Evolutionary conservation across 2,113 vertebrate species (phyloP).

Genomic region (Xenus cinereus): DNA sequence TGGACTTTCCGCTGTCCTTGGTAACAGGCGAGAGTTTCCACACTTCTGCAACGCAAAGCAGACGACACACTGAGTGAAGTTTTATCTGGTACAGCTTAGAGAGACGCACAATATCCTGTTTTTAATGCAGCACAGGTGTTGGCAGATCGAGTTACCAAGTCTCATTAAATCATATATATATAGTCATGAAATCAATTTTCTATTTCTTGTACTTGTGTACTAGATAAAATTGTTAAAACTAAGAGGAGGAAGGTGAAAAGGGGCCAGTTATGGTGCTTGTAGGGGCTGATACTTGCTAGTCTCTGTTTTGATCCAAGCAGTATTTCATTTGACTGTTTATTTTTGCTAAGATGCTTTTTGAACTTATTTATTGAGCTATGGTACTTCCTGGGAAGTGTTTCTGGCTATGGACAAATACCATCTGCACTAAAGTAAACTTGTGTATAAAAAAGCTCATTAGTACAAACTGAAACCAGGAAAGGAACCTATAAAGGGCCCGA

Average conservation of each 20-base stretch:
- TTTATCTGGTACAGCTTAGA: constrained; percentile 43
- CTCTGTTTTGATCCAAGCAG: constrained; percentile 48
- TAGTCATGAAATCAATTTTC: constrained; percentile 18
- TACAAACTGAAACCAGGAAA: constrained; percentile 59
- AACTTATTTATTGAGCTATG: constrained; percentile 65
- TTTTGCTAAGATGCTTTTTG: constrained; percentile 67
- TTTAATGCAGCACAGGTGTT: constrained; percentile 48
- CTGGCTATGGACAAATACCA: constrained; percentile 70
- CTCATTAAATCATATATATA: constrained; percentile 12
- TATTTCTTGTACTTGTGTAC: constrained; percentile 6
- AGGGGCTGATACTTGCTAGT: constrained; percentile 30
- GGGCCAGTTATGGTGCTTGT: neutral
- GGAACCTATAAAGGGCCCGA: neutral
- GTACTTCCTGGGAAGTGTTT: constrained; percentile 68
- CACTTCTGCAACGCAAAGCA: neutral
- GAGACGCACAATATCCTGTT: constrained; percentile 40
- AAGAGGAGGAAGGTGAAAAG: neutral
- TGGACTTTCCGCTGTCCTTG: neutral
- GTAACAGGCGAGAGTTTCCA: neutral
- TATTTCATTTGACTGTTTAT: constrained; percentile 66
- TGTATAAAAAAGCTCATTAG: constrained; percentile 61
- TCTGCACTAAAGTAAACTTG: constrained; percentile 74
- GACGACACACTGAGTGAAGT: neutral
- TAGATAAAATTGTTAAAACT: constrained; percentile 6
- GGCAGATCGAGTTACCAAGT: constrained; percentile 1